Evolutionary conservation across 1,140 invertebrate species (phyloP).

Genomic region (Aphidius gifuensis): DNA sequence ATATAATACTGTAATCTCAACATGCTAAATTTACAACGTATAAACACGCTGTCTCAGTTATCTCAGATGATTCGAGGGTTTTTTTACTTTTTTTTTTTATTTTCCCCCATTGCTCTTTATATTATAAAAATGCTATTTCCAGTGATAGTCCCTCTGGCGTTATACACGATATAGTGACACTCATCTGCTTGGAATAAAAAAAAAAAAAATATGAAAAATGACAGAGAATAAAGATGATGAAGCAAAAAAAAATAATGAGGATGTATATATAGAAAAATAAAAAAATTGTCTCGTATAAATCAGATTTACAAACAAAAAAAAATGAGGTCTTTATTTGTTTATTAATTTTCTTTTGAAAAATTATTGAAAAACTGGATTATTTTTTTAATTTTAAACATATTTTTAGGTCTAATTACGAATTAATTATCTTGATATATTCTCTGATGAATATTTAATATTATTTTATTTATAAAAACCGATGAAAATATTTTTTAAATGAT

Average conservation of each 20-base stretch:
- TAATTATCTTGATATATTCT: too few relatives aligned
- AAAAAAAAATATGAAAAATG: constrained; percentile 15
- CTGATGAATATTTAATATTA: too few relatives aligned
- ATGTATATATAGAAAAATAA: constrained; percentile 1
- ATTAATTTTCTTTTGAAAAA: too few relatives aligned
- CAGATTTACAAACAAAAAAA: too few relatives aligned
- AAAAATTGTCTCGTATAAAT: neutral
- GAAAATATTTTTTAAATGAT: too few relatives aligned
- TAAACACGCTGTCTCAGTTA: constrained; percentile 40
- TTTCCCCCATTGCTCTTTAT: constrained; percentile 28
- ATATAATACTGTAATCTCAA: constrained; percentile 25
- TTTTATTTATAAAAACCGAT: too few relatives aligned
- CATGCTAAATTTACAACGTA: constrained; percentile 35
- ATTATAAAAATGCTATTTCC: neutral
- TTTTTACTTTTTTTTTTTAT: too few relatives aligned
- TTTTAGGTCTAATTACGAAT: too few relatives aligned
- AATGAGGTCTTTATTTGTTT: too few relatives aligned
- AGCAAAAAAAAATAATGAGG: neutral
- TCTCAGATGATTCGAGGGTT: constrained; percentile 22
- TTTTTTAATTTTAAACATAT: too few relatives aligned
- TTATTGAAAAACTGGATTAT: too few relatives aligned
- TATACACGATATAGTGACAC: constrained; percentile 6
- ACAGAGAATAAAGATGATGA: neutral
- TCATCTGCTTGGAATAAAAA: constrained; percentile 23
- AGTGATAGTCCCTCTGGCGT: constrained; percentile 13